Evolutionary conservation across 1,140 invertebrate genomes (phyloP).

Genomic region (Achatina immaculata): DNA sequence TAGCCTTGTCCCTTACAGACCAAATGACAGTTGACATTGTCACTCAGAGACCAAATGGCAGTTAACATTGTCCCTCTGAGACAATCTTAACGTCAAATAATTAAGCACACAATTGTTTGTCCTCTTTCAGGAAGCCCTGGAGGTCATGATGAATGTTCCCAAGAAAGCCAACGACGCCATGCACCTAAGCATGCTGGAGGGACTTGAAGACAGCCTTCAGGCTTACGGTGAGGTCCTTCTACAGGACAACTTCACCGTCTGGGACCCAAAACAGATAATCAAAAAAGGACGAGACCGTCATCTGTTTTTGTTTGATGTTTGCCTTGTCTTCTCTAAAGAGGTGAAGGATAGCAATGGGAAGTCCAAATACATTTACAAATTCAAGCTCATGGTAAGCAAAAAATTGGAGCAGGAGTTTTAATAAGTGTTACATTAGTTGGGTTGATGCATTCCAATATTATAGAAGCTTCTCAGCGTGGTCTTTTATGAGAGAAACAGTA

Average conservation of each 20-base stretch:
- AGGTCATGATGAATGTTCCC: conserved; percentile 98
- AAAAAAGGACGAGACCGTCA: conserved; percentile 95
- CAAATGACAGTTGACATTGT: no score
- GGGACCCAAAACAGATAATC: conserved; percentile 97
- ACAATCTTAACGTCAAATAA: no score
- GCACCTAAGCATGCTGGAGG: conserved; percentile 96
- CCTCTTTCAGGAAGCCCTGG: conserved; percentile 77
- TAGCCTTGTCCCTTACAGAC: no score
- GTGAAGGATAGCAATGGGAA: conserved; percentile 95
- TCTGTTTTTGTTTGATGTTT: conserved; percentile 97
- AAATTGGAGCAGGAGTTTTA: no score
- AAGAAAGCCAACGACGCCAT: conserved; percentile 99
- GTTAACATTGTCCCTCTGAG: no score
- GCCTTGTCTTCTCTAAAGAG: conserved; percentile 96
- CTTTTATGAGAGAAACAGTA: no score
- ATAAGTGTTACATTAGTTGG: no score
- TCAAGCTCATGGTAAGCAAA: conserved; percentile 90
- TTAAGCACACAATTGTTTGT: no score
- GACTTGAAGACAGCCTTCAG: conserved; percentile 84
- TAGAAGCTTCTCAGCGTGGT: no score
- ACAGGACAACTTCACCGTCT: conserved; percentile 93
- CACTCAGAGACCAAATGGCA: no score
- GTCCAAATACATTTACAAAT: conserved; percentile 95
- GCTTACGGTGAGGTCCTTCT: conserved; percentile 73
- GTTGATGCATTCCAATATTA: no score